Conservation (phyloP, 1,140 invertebrate genomes). For the Saccostrea glomerata region DNA sequence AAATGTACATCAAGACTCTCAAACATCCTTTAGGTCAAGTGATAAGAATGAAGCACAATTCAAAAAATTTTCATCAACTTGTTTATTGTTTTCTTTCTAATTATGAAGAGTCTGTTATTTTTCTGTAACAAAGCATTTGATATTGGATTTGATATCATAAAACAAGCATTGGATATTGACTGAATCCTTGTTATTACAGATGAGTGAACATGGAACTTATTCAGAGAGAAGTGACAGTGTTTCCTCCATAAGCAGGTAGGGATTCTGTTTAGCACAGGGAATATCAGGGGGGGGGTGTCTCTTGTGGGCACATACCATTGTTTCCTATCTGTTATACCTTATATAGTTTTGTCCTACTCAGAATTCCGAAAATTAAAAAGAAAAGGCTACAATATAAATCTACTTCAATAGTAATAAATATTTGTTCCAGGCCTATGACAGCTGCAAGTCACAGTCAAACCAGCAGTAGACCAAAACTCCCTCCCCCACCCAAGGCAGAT, state of each 20-base stretch:
- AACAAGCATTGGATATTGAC: neutral
- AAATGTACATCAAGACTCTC: neutral
- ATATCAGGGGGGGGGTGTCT: no score
- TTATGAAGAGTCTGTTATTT: no score
- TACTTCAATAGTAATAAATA: no score
- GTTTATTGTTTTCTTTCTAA: no score
- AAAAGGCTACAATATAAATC: no score
- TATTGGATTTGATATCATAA: neutral
- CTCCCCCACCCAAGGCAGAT: conserved; percentile 42
- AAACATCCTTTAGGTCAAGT: neutral
- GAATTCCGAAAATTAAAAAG: no score
- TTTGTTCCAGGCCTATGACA: conserved; percentile 4
- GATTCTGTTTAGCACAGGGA: no score
- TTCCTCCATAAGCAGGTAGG: conserved; percentile 10
- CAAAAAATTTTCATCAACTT: neutral
- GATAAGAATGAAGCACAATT: neutral
- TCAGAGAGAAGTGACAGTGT: conserved; percentile 35
- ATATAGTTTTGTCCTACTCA: no score
- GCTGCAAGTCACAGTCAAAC: neutral
- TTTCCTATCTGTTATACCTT: no score
- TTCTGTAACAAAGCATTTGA: neutral
- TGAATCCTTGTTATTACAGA: neutral
- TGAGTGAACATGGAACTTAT: conserved; percentile 23
- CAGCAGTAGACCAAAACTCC: conserved; percentile 41
- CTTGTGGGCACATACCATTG: no score